Evolutionary conservation across 2,113 vertebrate species (phyloP), one percentile per base, ranked within the genome.

Genomic region (Apteryx mantelli): DNA sequence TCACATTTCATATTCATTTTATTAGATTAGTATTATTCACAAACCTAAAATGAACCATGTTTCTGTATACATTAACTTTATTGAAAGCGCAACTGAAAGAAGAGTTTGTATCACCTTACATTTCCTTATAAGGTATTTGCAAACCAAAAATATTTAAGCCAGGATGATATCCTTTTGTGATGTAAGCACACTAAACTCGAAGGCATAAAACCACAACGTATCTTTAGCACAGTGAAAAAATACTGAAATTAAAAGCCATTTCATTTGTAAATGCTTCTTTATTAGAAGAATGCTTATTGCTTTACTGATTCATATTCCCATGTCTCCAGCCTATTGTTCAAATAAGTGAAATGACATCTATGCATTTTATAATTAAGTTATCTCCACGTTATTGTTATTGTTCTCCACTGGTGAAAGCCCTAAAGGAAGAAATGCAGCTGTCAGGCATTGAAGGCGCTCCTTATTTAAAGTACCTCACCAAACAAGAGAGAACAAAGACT

Each of bases 291-390:
- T 34, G 34, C 21, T 66, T 38, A 36, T 12, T 94, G 70, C 78
- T 86, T 93, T 63, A 86, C 46, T 26, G 19, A 64, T 58, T 86
- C 76, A 34, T 46, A 77, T 40, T 86, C 53, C 79, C 70, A n/a
- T 36, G 40, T 92, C 80, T 82, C 55, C 8, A 5, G 64, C 71
- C 48, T 69, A 48, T 55, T 85, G 83, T 66, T 79, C 86, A 91
- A 93, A 30, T 60, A 95, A 91, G 52, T 50, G 69, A 79, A 97
- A 96, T 36, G 83, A 48, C 60, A 91, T 88, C 85, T 83, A 53
- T 75, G 56, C 55, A 86, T 91, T 97, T 91, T 88, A 58, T 78
- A 95, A 97, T 91, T 89, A 86, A 94, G 66, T 74, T 91, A 95
- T 89, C 90, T 76, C 85, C 77, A 89, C 2, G 0, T 83, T 90